phyloP scores from a whole-genome alignment of 64 coral and sea anemone genomes.

The Dendronephthya gigantea region DNA sequence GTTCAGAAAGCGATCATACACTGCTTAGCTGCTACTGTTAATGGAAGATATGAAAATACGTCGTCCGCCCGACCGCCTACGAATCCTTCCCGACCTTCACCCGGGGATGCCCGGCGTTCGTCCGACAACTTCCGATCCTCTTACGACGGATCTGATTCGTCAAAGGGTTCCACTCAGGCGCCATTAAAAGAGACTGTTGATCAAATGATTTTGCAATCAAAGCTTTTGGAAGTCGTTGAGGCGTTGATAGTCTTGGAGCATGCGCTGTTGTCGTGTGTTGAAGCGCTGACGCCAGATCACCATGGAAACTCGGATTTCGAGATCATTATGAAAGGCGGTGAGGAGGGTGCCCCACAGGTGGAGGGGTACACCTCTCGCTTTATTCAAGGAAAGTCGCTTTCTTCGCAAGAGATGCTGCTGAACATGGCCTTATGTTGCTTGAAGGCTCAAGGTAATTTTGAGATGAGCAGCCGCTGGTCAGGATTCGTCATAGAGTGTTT shows the following conservation, averaged over 20 bases:
- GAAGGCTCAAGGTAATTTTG: conserved; percentile 58
- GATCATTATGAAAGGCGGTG: background rate
- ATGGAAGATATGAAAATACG: conserved; percentile 49
- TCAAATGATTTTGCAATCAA: conserved; percentile 12
- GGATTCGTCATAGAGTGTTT: conserved; percentile 79
- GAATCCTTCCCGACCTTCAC: background rate
- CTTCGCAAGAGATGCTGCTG: conserved; percentile 64
- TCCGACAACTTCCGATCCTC: background rate
- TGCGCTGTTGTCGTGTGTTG: background rate
- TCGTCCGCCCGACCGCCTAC: background rate
- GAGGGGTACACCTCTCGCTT: background rate
- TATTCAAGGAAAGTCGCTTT: background rate
- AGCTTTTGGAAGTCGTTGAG: conserved; percentile 5
- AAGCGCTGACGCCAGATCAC: conserved; percentile 19
- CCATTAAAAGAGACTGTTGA: background rate
- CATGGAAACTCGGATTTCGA: background rate
- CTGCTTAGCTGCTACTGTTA: conserved; percentile 59
- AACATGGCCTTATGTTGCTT: conserved; percentile 60
- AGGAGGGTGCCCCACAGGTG: conserved; percentile 19
- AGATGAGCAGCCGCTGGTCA: conserved; percentile 72
- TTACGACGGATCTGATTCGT: background rate
- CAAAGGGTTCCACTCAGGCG: background rate
- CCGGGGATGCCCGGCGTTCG: background rate
- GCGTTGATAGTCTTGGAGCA: conserved; percentile 40
- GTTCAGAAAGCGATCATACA: conserved; percentile 92